Percentiles rank a stretch among this genome's conserved stretches.
phyloP scores from a whole-genome alignment of 2,888 invertebrate genomes.

The Diabrotica balteata region DNA sequence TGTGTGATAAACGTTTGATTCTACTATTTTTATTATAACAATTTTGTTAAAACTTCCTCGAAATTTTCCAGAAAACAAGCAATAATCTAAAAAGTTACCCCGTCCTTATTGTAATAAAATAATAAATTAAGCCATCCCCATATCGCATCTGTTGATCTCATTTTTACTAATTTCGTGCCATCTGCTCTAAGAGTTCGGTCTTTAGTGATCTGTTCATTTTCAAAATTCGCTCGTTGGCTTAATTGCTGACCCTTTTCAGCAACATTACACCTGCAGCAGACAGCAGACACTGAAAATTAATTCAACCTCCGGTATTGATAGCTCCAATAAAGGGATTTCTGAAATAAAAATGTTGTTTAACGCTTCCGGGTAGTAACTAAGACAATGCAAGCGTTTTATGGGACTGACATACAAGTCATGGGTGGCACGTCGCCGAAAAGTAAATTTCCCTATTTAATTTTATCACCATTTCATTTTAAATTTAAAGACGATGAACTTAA shows the following conservation, averaged over 20 bases:
- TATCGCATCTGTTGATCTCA: too few species aligned
- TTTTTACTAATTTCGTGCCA: too few species aligned
- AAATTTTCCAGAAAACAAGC: too few species aligned
- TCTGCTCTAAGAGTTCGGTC: too few species aligned
- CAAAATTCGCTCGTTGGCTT: background rate
- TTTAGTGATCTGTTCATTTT: background rate
- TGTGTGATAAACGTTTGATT: too few species aligned
- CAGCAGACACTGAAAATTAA: background rate
- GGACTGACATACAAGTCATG: background rate
- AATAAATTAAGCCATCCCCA: background rate
- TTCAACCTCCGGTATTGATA: background rate
- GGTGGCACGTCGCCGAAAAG: too few species aligned
- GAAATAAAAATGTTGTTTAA: background rate
- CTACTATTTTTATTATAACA: too few species aligned
- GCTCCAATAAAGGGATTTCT: background rate
- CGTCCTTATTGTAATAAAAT: too few species aligned
- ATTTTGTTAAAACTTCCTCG: too few species aligned
- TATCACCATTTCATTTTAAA: background rate
- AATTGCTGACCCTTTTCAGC: slow-evolving; percentile 1
- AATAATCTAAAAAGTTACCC: too few species aligned
- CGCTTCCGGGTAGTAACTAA: background rate
- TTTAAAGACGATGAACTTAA: too few species aligned
- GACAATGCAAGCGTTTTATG: background rate
- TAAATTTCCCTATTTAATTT: background rate
- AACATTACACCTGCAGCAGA: background rate